phyloP scores from a whole-genome alignment of 2,113 vertebrate genomes.

The Xenopus laevis region DNA sequence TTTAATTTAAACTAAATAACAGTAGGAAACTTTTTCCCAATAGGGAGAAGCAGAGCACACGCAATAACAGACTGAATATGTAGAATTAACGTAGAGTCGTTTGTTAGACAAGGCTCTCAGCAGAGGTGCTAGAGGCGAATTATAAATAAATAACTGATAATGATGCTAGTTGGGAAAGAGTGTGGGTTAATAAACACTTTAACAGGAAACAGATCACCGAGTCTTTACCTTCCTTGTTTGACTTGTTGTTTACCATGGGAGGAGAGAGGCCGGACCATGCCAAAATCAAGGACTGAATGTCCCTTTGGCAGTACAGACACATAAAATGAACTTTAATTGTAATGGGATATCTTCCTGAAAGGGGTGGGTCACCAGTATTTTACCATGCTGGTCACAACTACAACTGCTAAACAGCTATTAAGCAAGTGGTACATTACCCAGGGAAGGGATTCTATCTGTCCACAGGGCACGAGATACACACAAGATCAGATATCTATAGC shows the following conservation, averaged over 20 bases:
- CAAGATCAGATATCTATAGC: too few relatives aligned
- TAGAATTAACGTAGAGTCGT: too few relatives aligned
- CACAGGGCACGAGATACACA: too few relatives aligned
- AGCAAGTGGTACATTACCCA: too few relatives aligned
- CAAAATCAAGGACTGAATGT: conserved; percentile 32
- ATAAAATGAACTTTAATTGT: conserved; percentile 27
- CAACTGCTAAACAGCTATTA: too few relatives aligned
- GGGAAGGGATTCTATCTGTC: too few relatives aligned
- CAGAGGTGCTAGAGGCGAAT: background rate
- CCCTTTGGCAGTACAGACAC: conserved; percentile 26
- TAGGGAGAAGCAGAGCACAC: too few relatives aligned
- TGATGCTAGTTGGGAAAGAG: background rate
- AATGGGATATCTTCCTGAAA: conserved; percentile 10
- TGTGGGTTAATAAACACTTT: conserved; percentile 7
- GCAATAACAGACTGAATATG: too few relatives aligned
- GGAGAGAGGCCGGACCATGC: conserved; percentile 13
- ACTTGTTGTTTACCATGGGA: conserved; percentile 35
- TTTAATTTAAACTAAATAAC: too few relatives aligned
- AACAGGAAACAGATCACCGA: conserved; percentile 15
- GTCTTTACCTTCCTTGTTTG: conserved; percentile 22
- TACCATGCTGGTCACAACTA: too few relatives aligned
- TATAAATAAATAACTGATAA: background rate
- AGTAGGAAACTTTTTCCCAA: too few relatives aligned
- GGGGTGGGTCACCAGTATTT: too few relatives aligned
- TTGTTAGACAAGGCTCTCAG: background rate